Base-by-base conservation (phyloP, 2,797 vertebrate genomes). In the Anguilla anguilla region DNA sequence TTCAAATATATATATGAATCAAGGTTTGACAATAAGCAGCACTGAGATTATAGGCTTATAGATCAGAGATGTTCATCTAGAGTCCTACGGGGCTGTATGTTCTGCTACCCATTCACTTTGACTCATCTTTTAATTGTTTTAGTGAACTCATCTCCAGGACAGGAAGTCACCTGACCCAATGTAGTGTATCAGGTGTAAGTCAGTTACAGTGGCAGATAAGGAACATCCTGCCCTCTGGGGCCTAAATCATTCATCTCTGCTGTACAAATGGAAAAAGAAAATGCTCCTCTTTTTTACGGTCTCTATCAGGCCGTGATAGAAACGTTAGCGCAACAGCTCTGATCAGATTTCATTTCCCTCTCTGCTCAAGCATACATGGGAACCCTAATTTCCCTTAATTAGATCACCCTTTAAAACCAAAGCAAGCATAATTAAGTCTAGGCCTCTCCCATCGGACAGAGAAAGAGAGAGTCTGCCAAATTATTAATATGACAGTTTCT, bases 331-430 rank as follows among this genome's bases (percentile, higher is more conserved):
- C 43, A 55, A 77, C 64, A 10, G 46, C 64, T 51, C 85, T 55
- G 64, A 74, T 86, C 43, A 72, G 67, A 86, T 86, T 74, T 86
- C 22, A 86, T 72, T 74, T 86, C 64, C 64, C n/a, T 19, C 43
- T 79, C 51, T 28, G 74, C 72, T 82, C 86, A 43, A 59, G 46
- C 53, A 11, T 69, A 79, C 35, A 81, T 25, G 11, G 83, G 5
- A 17, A 19, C 49, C n/a, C n/a, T 57, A 55, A 79, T 81, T 86
- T 31, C n/a, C 51, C n/a, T 49, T 81, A 87, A 81, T 82, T 10
- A 81, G 72, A 82, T 87, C 72, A 39, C 51, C 15, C 86, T 59
- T 79, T 81, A 61, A 59, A 1, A 43, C 72, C 53, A 25, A 43
- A 61, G 39, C 11, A 35, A n/a, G 17, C 86, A 61, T 87, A 55